Evolutionary conservation across 2,888 invertebrate species (phyloP), one percentile per base, ranked within the genome.

Genomic region (Seira ritae): DNA sequence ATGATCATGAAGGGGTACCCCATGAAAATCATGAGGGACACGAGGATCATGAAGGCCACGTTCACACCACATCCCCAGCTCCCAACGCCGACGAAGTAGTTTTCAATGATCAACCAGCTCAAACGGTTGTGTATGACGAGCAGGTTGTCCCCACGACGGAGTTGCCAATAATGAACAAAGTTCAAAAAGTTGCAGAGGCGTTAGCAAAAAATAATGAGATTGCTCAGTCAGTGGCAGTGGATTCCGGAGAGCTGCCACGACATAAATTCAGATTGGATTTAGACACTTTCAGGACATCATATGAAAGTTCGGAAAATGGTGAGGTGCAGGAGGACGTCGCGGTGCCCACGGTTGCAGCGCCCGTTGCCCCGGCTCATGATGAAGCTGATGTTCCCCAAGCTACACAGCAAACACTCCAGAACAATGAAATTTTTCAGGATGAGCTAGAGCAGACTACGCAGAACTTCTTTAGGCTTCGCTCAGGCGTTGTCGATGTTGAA

Each of bases 201-300:
- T 37, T 67, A 1, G 50, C 15, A 20, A 22, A 80, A 20, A 46
- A 3, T 4, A 17, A 46, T 15, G 79, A 72, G 46, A 62, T 22
- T 46, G 8, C 8, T 8, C 31, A 8, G 31, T 8, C 31, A 4
- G 24, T 55, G 15, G 70, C 71, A 24, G 46, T 19, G 1, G 12
- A 15, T 55, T 82, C 76, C 4, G 42, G 67, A 65, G 46, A 60
- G 22, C 69, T 55, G 17, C 24, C 82, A 15, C 76, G 62, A 17
- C 76, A 80, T 37, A 86, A 86, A 71, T 86, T 84, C 74, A 70
- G 86, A 12, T 67, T 86, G 6, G 86, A 86, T 3, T 24, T 74
- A n/a, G 72, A 76, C 22, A 73, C 80, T n/a, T 77, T 84, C 62
- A 60, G 69, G 10, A 79, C 60, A 19, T 86, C 86, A 19, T 8